A percentile compares a stretch with the other conserved stretches of the same genome.
Evolutionary conservation across 2,888 invertebrate genomes (phyloP).

Genomic region (Agrenia bidenticulata): DNA sequence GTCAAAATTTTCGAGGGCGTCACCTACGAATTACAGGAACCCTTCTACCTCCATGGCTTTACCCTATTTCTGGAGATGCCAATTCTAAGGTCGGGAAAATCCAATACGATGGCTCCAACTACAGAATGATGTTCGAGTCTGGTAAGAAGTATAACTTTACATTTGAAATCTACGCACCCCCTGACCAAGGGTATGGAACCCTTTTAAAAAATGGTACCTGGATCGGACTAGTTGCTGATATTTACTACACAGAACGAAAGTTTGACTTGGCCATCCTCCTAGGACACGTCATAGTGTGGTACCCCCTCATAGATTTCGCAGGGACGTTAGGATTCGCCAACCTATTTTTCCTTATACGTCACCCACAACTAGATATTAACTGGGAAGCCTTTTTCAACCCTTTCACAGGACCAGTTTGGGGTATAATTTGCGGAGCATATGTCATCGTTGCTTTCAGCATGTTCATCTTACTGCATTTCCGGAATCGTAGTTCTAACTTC

Average conservation of each 20-base stretch:
- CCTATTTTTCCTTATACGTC: slow-evolving; percentile 1
- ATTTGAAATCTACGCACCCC: slow-evolving; percentile 17
- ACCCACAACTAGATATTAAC: neutral
- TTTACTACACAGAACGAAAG: slow-evolving; percentile 19
- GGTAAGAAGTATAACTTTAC: slow-evolving; percentile 20
- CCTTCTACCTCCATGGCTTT: slow-evolving; percentile 14
- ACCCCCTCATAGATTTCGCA: slow-evolving; percentile 2
- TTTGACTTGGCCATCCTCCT: slow-evolving; percentile 22
- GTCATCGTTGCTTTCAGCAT: neutral
- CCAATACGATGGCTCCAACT: slow-evolving; percentile 21
- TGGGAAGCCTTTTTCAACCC: slow-evolving; percentile 12
- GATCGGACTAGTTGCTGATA: slow-evolving; percentile 23
- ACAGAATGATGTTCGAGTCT: slow-evolving; percentile 9
- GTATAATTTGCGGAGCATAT: neutral
- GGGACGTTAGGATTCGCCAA: neutral
- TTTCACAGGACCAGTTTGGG: neutral
- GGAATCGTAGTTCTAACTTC: neutral
- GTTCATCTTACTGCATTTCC: neutral
- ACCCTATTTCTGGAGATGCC: slow-evolving; percentile 1
- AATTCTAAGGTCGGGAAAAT: neutral
- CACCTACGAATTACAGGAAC: slow-evolving; percentile 14
- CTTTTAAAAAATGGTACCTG: slow-evolving; percentile 27
- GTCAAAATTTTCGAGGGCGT: slow-evolving; percentile 11
- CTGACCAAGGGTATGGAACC: slow-evolving; percentile 19
- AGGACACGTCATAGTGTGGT: slow-evolving; percentile 10